Evolutionary conservation across 2,797 vertebrate genomes (phyloP).

Genomic region (Oreonectes daqikongensis): DNA sequence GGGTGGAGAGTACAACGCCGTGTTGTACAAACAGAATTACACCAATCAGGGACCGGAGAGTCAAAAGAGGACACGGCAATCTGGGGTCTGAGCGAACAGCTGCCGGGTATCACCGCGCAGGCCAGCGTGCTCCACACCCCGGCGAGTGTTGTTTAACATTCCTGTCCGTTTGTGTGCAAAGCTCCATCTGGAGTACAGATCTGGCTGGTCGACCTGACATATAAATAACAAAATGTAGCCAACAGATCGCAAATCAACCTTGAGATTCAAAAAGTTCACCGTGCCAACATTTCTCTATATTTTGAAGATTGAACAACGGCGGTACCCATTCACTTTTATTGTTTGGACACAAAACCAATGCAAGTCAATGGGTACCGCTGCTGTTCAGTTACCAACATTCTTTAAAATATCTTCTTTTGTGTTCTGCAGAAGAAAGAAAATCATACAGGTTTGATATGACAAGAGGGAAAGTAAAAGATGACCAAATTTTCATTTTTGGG

Average conservation of each 20-base stretch:
- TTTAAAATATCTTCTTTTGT: too few species aligned
- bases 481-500: too few species aligned
- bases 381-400: too few species aligned
- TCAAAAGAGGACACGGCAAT: slow-evolving; percentile 17
- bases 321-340: too few species aligned
- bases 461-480: too few species aligned
- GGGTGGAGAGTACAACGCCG: slow-evolving; percentile 5
- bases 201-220: slow-evolving; percentile 4
- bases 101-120: slow-evolving; percentile 28
- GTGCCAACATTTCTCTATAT: neutral
- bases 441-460: too few species aligned
- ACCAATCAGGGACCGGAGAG: slow-evolving; percentile 13
- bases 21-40: slow-evolving; percentile 15
- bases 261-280: slow-evolving; percentile 11
- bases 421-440: too few species aligned
- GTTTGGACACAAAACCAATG: too few species aligned
- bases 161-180: slow-evolving; percentile 35
- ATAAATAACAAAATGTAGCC: slow-evolving; percentile 28
- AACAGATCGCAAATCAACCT: slow-evolving; percentile 21
- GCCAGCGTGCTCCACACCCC: slow-evolving; percentile 12
- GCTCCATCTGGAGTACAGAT: slow-evolving; percentile 34
- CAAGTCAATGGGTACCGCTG: too few species aligned
- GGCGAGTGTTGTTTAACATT: slow-evolving; percentile 45
- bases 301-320: too few species aligned
- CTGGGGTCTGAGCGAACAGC: slow-evolving; percentile 29